These are phyloP conservation scores for Climacteris rufus DNA, from an alignment of 2,113 vertebrate species.

Conservation along the genomic window DNA sequence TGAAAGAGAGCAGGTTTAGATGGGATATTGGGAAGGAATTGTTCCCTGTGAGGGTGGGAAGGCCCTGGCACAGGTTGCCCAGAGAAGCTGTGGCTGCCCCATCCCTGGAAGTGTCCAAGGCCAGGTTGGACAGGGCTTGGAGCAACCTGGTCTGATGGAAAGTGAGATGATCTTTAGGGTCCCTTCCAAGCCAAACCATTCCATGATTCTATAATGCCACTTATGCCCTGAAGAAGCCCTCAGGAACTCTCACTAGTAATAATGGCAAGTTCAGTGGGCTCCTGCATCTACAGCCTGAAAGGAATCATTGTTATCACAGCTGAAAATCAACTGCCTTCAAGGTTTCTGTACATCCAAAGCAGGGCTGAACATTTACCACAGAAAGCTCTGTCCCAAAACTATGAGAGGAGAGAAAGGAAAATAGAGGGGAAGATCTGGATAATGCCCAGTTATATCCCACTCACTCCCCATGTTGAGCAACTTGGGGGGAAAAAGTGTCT, in stretches of 20 bases:
- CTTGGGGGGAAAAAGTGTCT: rapidly evolving
- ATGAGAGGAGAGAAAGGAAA: background rate
- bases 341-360: background rate
- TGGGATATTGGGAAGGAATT: background rate
- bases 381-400: background rate
- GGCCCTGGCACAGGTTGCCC: background rate
- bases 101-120: background rate
- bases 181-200: background rate
- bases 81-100: background rate
- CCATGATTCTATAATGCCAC: background rate
- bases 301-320: background rate
- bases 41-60: rapidly evolving
- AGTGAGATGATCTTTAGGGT: background rate
- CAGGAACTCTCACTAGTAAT: background rate
- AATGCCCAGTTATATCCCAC: background rate
- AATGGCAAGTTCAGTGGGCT: background rate
- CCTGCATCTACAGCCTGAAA: background rate
- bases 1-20: too few relatives aligned
- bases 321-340: background rate
- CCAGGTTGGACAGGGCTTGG: background rate
- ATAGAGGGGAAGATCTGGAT: background rate
- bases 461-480: background rate
- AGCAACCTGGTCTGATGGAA: background rate
- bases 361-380: rapidly evolving
- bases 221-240: background rate